Conservation (phyloP, 2,113 vertebrate species). For the Catharus bicknelli region DNA sequence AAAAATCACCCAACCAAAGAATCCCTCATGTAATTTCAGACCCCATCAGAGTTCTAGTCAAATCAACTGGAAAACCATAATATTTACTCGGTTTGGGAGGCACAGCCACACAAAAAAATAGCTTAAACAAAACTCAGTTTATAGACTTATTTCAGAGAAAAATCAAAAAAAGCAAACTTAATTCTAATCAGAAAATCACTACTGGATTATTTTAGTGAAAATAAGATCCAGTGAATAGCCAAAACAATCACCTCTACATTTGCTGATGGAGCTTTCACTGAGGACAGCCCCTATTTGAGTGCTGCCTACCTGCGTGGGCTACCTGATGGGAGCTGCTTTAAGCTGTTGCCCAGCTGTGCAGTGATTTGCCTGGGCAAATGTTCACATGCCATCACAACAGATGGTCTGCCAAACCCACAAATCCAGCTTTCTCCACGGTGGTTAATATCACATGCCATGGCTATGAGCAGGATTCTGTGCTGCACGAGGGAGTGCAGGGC, state of each 20-base stretch:
- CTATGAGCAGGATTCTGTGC: background rate
- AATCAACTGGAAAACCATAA: background rate
- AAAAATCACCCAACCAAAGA: background rate
- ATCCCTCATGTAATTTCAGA: background rate
- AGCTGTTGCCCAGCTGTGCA: background rate
- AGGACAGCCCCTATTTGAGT: background rate
- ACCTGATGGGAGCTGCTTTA: background rate
- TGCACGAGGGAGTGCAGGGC: rapidly evolving
- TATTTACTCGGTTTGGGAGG: background rate
- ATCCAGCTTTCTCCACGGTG: background rate
- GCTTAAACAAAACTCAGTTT: background rate
- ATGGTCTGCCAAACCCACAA: background rate
- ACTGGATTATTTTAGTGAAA: background rate
- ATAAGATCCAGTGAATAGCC: background rate
- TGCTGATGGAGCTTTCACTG: background rate
- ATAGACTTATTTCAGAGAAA: background rate
- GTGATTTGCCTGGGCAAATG: background rate
- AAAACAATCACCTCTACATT: background rate
- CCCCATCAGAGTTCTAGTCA: background rate
- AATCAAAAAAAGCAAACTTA: background rate
- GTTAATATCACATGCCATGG: background rate
- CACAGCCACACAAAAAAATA: background rate
- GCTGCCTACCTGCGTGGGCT: background rate
- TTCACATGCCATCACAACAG: background rate
- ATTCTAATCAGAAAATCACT: background rate